Percentiles rank a stretch among this genome's conserved stretches.
These are phyloP conservation scores for Ariopsis seemanni DNA, from an alignment of 2,113 vertebrate species.

Conservation along the genomic window DNA sequence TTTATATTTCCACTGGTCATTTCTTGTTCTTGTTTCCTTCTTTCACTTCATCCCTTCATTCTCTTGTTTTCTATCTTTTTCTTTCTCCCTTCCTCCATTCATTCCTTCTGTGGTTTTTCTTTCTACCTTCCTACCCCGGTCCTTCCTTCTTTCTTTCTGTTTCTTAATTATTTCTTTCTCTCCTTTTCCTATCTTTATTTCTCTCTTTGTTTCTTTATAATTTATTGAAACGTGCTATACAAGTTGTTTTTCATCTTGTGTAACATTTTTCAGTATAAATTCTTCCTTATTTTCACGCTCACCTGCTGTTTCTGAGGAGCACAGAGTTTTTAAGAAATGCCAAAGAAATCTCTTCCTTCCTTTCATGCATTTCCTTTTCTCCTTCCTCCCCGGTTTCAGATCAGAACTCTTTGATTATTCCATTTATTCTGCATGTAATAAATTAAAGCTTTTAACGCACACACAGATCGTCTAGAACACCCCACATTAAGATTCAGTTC, in stretches of 20 bases:
- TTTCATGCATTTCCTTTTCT: background rate
- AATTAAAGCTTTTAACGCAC: conserved; percentile 61
- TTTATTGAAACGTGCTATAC: background rate
- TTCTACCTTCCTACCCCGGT: background rate
- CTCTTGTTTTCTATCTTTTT: background rate
- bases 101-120: background rate
- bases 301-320: background rate
- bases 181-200: background rate
- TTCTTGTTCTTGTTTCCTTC: background rate
- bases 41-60: background rate
- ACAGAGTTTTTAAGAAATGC: background rate
- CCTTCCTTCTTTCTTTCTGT: background rate
- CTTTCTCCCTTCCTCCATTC: background rate
- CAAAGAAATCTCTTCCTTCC: background rate
- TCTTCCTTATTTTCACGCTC: background rate
- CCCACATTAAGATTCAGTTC: conserved; percentile 18
- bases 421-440: conserved; percentile 56
- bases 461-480: conserved; percentile 50
- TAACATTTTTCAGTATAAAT: background rate
- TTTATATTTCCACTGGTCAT: background rate
- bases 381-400: conserved; percentile 10
- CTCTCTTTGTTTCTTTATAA: background rate
- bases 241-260: background rate
- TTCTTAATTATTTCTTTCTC: background rate
- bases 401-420: conserved; percentile 65